Conservation (phyloP, 2,113 vertebrate genomes). For the Fulica atra region DNA sequence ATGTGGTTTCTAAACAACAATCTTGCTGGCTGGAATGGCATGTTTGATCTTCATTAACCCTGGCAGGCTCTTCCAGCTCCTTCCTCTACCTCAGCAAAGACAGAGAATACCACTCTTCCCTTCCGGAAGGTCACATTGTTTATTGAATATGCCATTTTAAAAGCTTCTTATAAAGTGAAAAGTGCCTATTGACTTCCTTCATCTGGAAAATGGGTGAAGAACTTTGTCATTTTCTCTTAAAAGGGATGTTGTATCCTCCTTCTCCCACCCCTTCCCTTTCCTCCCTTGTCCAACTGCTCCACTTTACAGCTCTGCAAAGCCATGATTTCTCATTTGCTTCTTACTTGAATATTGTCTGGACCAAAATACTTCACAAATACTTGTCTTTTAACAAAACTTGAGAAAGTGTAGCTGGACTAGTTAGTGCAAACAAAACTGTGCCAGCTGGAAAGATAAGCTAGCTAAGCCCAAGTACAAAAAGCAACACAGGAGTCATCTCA, state of each 20-base stretch:
- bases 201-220: not conserved
- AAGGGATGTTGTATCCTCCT: not conserved
- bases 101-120: not conserved
- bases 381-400: not conserved
- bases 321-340: not conserved
- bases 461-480: not conserved
- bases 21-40: not conserved
- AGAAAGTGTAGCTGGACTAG: not conserved
- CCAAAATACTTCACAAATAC: not conserved
- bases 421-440: not conserved
- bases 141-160: slow-evolving; percentile 35
- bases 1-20: not conserved
- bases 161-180: slow-evolving; percentile 12
- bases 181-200: not conserved
- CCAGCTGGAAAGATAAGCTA: fast-evolving
- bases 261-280: not conserved
- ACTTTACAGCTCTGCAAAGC: not conserved
- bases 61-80: slow-evolving; percentile 17
- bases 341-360: not conserved
- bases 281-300: not conserved
- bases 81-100: slow-evolving; percentile 35
- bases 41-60: slow-evolving; percentile 25
- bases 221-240: not conserved
- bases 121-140: not conserved
- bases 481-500: not conserved